Evolutionary conservation across 2,888 invertebrate genomes (phyloP).

Genomic region (Chrysina gloriosa): DNA sequence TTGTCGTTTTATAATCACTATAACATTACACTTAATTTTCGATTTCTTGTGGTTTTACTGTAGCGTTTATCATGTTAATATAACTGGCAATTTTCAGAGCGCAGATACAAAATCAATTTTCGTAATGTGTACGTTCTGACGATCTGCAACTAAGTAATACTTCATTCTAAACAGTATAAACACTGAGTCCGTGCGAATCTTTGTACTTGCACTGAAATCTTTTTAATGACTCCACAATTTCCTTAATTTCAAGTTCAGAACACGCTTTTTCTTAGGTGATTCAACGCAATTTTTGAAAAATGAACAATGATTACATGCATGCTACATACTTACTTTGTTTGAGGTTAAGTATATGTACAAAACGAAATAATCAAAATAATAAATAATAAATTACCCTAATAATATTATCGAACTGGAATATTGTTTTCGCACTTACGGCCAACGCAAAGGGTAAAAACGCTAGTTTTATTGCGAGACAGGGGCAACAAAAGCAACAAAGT

Average conservation of each 20-base stretch:
- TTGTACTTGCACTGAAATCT: background rate
- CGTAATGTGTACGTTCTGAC: background rate
- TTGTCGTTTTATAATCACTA: background rate
- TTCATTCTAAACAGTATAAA: background rate
- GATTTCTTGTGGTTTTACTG: slow-evolving; percentile 5
- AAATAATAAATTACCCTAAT: too few relatives aligned
- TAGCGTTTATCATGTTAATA: background rate
- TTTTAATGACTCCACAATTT: background rate
- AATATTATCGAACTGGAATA: too few relatives aligned
- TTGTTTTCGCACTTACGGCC: too few relatives aligned
- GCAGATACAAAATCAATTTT: slow-evolving; percentile 18
- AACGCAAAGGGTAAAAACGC: too few relatives aligned
- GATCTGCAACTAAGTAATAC: background rate
- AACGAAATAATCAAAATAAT: too few relatives aligned
- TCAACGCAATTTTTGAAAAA: too few relatives aligned
- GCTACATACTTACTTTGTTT: too few relatives aligned
- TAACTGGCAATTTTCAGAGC: slow-evolving; percentile 10
- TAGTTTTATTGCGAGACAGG: too few relatives aligned
- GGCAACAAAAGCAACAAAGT: too few relatives aligned
- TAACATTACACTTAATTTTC: slow-evolving; percentile 22
- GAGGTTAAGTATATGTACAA: too few relatives aligned
- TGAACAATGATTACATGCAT: too few relatives aligned
- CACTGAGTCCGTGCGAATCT: background rate
- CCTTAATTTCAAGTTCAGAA: background rate
- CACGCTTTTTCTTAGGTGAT: too few relatives aligned